Conservation (phyloP, 2,888 invertebrate genomes). For the Liposcelis brunnea region DNA sequence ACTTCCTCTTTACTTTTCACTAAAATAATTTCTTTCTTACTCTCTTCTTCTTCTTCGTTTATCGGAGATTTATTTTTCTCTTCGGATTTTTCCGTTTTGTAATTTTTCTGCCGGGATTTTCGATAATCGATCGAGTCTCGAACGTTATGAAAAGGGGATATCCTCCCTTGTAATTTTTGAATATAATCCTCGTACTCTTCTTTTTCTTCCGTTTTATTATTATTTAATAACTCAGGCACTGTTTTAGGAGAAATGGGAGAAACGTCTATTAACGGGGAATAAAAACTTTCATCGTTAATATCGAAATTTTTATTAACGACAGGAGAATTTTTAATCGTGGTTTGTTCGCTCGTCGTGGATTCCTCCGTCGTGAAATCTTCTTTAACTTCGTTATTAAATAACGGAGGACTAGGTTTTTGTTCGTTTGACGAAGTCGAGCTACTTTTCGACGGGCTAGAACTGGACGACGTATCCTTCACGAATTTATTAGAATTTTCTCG, state of each 20-base stretch:
- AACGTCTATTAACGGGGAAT: neutral
- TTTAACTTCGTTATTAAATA: neutral
- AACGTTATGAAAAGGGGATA: conserved; percentile 50
- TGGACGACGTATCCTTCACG: neutral
- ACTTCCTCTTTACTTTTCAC: conserved; percentile 20
- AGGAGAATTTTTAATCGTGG: conserved; percentile 2
- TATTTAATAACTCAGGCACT: too few relatives aligned
- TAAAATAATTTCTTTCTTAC: conserved; percentile 24
- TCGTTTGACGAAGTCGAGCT: conserved; percentile 1
- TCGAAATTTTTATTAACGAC: neutral
- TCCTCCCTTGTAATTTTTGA: conserved; percentile 44
- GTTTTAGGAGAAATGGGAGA: neutral
- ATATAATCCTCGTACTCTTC: conserved; percentile 40
- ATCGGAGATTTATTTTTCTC: conserved; percentile 21
- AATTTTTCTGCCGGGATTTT: conserved; percentile 32
- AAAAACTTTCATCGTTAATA: neutral
- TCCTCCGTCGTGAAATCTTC: too few relatives aligned
- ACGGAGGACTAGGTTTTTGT: neutral
- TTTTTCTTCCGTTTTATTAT: neutral
- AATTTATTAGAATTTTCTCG: neutral
- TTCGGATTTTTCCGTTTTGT: conserved; percentile 11
- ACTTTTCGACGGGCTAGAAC: neutral
- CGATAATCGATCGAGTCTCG: conserved; percentile 48
- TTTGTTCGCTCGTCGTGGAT: conserved; percentile 1
- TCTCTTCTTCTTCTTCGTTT: conserved; percentile 31